These are phyloP conservation scores for Barypeithes pellucidus DNA, from an alignment of 2,888 invertebrate genomes.

Conservation along the genomic window DNA sequence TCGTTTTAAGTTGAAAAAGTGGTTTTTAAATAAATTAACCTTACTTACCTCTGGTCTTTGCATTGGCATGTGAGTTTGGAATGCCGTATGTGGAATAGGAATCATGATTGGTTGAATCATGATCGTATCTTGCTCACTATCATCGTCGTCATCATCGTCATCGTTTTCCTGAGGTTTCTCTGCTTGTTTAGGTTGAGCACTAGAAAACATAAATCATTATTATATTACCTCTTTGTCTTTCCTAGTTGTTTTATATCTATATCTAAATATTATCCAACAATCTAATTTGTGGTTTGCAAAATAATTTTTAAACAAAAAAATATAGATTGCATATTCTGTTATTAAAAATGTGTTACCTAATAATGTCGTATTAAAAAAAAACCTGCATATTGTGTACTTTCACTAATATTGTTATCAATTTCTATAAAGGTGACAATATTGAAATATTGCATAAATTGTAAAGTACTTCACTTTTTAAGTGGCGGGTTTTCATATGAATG, in stretches of 20 bases:
- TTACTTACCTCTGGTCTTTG: constrained; percentile 55
- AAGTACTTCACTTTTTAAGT: too few species aligned
- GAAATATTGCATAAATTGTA: too few species aligned
- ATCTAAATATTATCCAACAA: neutral
- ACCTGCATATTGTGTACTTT: constrained; percentile 31
- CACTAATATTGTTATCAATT: constrained; percentile 30
- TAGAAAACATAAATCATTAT: constrained; percentile 33
- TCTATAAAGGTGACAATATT: constrained; percentile 18
- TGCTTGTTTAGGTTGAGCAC: constrained; percentile 57
- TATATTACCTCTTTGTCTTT: neutral
- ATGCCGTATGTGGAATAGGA: constrained; percentile 67
- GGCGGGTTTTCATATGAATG: too few species aligned
- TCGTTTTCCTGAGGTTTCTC: constrained; percentile 48
- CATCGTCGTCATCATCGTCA: constrained; percentile 58
- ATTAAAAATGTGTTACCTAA: neutral
- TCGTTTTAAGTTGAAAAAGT: neutral
- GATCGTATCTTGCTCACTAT: constrained; percentile 67
- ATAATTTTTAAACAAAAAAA: neutral
- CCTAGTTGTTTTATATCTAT: neutral
- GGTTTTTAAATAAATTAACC: neutral
- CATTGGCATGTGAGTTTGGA: constrained; percentile 67
- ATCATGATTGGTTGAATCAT: constrained; percentile 71
- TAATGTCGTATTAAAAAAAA: neutral
- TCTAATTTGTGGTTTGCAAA: neutral
- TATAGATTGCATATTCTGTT: neutral